Percentiles rank a stretch among this genome's conserved stretches.
Evolutionary conservation across 2,888 invertebrate species (phyloP).

Genomic region (Uropetala carovei): DNA sequence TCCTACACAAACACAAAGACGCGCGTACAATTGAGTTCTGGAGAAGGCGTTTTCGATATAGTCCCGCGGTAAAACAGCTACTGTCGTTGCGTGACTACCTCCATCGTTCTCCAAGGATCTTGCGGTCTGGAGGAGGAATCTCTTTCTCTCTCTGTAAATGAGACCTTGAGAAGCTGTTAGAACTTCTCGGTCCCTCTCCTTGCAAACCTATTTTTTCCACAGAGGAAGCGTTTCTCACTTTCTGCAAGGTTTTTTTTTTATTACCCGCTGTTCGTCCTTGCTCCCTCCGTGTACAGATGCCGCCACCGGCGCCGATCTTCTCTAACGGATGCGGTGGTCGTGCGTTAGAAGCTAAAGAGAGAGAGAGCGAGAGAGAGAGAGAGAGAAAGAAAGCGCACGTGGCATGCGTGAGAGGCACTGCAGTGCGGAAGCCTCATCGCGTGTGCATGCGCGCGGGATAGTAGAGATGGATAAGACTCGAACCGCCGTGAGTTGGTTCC

Average conservation of each 20-base stretch:
- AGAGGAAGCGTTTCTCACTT: too few relatives aligned
- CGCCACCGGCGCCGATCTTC: too few relatives aligned
- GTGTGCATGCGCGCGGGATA: neutral
- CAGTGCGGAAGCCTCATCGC: neutral
- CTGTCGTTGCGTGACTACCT: neutral
- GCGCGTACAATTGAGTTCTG: neutral
- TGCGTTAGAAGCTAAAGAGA: neutral
- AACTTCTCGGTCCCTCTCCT: neutral
- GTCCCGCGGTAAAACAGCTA: neutral
- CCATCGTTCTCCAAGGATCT: neutral
- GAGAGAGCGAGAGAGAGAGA: neutral
- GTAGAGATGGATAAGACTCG: neutral
- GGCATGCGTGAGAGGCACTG: neutral
- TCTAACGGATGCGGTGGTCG: too few relatives aligned
- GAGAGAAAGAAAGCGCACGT: neutral
- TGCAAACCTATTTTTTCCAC: neutral
- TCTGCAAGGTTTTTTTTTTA: too few relatives aligned
- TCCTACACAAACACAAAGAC: neutral
- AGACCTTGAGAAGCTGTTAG: slow-evolving; percentile 28
- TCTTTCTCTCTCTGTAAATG: slow-evolving; percentile 20
- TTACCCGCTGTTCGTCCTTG: too few relatives aligned
- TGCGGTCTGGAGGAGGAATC: neutral
- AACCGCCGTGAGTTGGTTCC: neutral
- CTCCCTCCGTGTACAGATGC: too few relatives aligned
- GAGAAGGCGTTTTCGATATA: too few relatives aligned